Percentiles rank a stretch among this genome's conserved stretches.
Evolutionary conservation across 2,888 invertebrate species (phyloP).

Genomic region (Rotaria sp.): DNA sequence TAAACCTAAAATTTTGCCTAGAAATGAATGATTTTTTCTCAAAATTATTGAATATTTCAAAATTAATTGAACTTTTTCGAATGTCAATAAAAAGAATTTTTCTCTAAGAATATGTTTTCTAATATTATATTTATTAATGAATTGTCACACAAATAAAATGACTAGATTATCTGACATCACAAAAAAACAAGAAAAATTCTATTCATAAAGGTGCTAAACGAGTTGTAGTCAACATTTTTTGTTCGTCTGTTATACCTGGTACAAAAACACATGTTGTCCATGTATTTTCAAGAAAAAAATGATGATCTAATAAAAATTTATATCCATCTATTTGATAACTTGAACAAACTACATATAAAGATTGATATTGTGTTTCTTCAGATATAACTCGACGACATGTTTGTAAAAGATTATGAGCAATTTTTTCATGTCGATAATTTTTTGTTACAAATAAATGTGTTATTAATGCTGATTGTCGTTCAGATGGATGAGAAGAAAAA

Average conservation of each 20-base stretch:
- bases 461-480: background rate
- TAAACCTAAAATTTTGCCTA: too few species aligned
- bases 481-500: background rate
- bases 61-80: too few species aligned
- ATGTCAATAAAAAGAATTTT: too few species aligned
- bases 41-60: too few species aligned
- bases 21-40: too few species aligned
- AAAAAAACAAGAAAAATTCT: background rate
- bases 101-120: too few species aligned
- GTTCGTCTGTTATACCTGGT: slow-evolving; percentile 16
- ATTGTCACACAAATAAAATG: background rate
- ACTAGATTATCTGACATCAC: slow-evolving; percentile 1
- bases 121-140: background rate
- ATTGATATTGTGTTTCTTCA: background rate
- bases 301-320: slow-evolving; percentile 7
- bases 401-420: background rate
- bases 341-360: background rate
- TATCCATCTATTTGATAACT: background rate
- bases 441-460: background rate
- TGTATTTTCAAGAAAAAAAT: background rate
- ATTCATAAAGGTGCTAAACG: background rate
- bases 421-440: background rate
- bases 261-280: slow-evolving; percentile 5
- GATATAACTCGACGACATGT: background rate
- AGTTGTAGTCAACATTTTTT: background rate